Base-by-base conservation (phyloP, 2,888 invertebrate genomes). In the Gibbula magus region DNA sequence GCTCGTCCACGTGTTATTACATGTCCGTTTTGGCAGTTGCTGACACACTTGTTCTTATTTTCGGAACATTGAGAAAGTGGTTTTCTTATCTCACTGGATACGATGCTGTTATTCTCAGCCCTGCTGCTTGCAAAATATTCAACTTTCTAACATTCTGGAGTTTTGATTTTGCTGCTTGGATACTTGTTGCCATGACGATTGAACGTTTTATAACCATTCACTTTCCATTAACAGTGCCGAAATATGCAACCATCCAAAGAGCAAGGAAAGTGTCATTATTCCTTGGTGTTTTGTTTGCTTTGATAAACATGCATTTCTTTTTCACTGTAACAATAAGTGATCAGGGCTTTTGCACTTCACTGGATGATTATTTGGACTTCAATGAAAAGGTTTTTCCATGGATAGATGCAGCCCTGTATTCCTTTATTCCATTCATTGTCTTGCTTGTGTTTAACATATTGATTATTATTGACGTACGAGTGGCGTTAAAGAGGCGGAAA, bases 131-230 rank as follows among this genome's bases (percentile, higher is more conserved):
- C 75, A 84, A 82, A 67, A 76, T 76, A 10, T 82, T 77, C 39
- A 45, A 86, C 77, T 87, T 89, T 74, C 52, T 88, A 22, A 82
- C 85, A 10, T 89, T 89, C 78, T 84, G 87, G 70, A 86, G 84
- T 51, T 89, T 87, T 76, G 85, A 88, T 73, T 81, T 86, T 53
- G 85, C 89, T 45, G 88, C 86, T 13, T 91, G 91, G 91, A 82
- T 88, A n/a, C 82, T 90, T 5, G 90, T 90, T 73, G 86, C 86
- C 18, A 90, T 91, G 90, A 91, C 91, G 8, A 81, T 89, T 8
- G 90, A 91, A 75, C 75, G 90, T 39, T 89, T 87, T 75, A 82
- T 90, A 25, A 89, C 88, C 2, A 88, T 91, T 5, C 85, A 86
- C 70, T 87, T 85, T 75, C 90, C 91, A 1, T 80, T 91, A 7